Conservation (phyloP, 1,140 invertebrate genomes). For the Drosophila sturtevanti region DNA sequence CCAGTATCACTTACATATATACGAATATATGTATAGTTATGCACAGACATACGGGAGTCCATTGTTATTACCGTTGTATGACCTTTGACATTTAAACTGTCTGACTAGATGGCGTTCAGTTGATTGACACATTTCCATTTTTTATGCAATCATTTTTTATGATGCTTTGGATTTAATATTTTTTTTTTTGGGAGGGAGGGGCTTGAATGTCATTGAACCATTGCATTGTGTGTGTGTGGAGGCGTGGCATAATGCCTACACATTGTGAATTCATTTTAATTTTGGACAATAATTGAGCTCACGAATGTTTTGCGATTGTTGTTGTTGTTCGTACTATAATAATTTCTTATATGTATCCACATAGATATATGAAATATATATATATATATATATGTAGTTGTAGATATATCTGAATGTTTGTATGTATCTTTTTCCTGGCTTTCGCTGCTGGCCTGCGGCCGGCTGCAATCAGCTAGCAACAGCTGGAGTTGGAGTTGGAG, state of each 20-base stretch:
- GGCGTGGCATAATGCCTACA: constrained; percentile 22
- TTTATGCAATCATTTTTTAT: constrained; percentile 15
- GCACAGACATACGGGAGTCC: neutral
- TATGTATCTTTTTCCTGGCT: constrained; percentile 38
- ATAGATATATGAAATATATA: constrained; percentile 29
- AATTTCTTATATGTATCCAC: constrained; percentile 29
- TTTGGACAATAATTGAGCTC: constrained; percentile 66
- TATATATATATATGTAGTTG: neutral
- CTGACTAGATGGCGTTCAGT: neutral
- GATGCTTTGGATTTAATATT: neutral
- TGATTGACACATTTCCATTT: constrained; percentile 14
- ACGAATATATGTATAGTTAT: no score
- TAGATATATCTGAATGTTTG: constrained; percentile 15
- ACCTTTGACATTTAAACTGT: constrained; percentile 13
- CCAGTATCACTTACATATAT: no score
- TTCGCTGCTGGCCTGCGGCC: constrained; percentile 39
- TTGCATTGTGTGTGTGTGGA: constrained; percentile 19
- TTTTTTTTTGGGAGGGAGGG: no score
- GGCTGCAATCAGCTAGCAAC: constrained; percentile 39
- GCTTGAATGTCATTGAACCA: constrained; percentile 58
- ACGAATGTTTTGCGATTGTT: constrained; percentile 41
- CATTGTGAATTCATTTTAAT: constrained; percentile 73
- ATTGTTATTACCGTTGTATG: neutral
- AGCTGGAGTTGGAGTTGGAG: constrained; percentile 9
- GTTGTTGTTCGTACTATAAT: constrained; percentile 29